Conservation (phyloP, 2,797 vertebrate species). For the Crenichthys baileyi region DNA sequence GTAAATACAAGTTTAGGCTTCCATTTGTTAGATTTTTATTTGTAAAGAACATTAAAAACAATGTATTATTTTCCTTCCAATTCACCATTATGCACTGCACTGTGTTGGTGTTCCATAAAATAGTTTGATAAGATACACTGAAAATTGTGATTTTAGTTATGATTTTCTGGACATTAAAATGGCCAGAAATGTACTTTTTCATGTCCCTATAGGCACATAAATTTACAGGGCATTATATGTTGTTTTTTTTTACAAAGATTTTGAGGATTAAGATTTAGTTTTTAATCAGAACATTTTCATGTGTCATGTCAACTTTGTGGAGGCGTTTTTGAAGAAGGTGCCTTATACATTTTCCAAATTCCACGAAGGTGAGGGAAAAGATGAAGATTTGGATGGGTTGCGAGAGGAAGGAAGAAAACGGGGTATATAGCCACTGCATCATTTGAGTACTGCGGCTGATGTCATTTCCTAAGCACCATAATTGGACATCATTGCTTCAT, state of each 20-base stretch:
- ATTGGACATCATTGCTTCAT: slow-evolving; percentile 65
- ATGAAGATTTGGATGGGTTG: slow-evolving; percentile 21
- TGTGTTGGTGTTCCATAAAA: not conserved
- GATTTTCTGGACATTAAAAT: not conserved
- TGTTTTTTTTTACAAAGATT: not conserved
- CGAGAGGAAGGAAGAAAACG: not conserved
- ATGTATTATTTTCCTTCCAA: not conserved
- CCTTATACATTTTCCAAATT: not conserved
- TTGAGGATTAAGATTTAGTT: not conserved
- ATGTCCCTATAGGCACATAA: not conserved
- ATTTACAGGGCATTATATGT: not conserved
- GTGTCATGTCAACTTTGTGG: not conserved
- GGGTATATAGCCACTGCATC: slow-evolving; percentile 51
- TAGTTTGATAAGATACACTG: not conserved
- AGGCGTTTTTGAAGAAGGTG: not conserved
- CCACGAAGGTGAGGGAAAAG: slow-evolving; percentile 5
- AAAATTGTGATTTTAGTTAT: not conserved
- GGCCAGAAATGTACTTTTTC: too few species aligned
- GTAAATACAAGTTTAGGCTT: not conserved
- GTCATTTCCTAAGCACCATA: slow-evolving; percentile 71
- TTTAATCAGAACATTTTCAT: not conserved
- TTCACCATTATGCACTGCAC: not conserved
- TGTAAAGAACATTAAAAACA: not conserved
- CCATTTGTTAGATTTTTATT: not conserved
- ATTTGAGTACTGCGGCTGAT: slow-evolving; percentile 67